Conservation (phyloP, 2,113 vertebrate genomes). For the Burhinus bistriatus region DNA sequence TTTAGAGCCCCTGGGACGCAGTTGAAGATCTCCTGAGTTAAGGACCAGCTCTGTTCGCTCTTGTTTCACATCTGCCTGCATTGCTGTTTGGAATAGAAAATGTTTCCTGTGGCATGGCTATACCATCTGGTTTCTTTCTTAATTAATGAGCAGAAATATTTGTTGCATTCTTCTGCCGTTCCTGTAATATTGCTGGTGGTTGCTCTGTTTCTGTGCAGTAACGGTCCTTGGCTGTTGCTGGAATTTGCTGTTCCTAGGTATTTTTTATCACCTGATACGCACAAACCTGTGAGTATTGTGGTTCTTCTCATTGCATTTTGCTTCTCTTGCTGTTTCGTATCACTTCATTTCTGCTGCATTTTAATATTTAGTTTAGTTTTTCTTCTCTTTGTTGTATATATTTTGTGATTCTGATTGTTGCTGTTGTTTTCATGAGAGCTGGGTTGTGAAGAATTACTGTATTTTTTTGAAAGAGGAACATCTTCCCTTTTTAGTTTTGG, state of each 20-base stretch:
- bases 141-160: background rate
- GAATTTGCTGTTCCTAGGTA: background rate
- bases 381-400: background rate
- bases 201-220: background rate
- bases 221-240: accelerated
- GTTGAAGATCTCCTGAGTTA: background rate
- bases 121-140: background rate
- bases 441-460: background rate
- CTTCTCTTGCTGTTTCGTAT: background rate
- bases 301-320: background rate
- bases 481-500: background rate
- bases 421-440: background rate
- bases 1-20: background rate
- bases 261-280: background rate
- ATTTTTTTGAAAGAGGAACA: background rate
- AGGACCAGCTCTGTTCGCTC: background rate
- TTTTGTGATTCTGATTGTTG: background rate
- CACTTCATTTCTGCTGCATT: background rate
- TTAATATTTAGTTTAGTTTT: background rate
- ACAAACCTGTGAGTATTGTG: background rate
- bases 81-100: background rate
- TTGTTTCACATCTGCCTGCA: background rate
- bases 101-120: background rate
- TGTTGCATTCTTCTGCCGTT: background rate
- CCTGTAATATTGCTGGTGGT: background rate